Base-by-base conservation (phyloP, 1,140 invertebrate species). In the Danaus melanippus region DNA sequence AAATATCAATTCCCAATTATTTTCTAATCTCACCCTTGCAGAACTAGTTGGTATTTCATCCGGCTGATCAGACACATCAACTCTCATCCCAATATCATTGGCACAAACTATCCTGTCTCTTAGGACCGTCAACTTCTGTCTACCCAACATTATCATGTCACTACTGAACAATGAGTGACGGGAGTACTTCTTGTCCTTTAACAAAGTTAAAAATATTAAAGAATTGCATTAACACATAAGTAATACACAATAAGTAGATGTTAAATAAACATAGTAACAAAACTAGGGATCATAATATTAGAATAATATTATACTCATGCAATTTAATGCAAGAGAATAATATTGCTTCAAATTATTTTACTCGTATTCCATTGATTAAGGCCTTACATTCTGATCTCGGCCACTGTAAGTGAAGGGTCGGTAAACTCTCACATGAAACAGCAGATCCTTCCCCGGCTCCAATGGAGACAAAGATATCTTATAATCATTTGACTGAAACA, bases 61-160 rank as follows among this genome's bases (percentile, higher is more conserved):
- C 0, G 91, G 90, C 51, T 89, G 72, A 6, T 90, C 66, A 66
- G 92, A 93, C 4, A 91, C 83, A 60, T 94, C 93, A 15, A 87
- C 82, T 40, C 90, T 84, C 51, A 90, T 77, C 42, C 87, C 85
- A 12, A 89, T 74, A 78, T 95, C 92, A 56, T 91, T 91, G 10
- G 90, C 64, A 71, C 94, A 96, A 1, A 71, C 79, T 52, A 95
- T 91, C 59, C 89, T 89, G 66, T 94, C 92, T 11, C 92, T 84
- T 10, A 95, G 74, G 15, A 90, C 88, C 21, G 88, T 87, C 56
- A 96, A 77, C 21, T 79, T 88, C 62, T 94, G 91, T 43, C 81
- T 84, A 0, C 92, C 93, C 15, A 90, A 66, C 15, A 94, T 82
- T 10, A 90, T 69, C 46, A 92, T 84, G 56, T 92, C 89, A 67